Conservation (phyloP, 2,113 vertebrate genomes). For the Chauna torquata region DNA sequence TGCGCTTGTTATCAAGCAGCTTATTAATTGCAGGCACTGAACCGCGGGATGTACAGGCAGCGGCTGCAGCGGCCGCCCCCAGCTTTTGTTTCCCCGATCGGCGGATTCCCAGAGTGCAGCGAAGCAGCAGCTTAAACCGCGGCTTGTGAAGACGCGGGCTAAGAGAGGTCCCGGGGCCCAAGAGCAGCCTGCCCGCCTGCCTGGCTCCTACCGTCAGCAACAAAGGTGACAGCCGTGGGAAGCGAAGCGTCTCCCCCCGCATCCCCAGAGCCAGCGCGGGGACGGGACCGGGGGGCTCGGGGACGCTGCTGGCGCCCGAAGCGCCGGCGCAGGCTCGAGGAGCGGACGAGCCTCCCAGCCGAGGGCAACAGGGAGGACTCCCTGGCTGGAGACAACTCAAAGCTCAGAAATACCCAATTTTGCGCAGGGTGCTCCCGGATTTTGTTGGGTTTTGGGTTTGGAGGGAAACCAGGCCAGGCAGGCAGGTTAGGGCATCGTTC, state of each 20-base stretch:
- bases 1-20: not conserved
- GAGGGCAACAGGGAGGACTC: not conserved
- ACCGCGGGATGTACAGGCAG: fast-evolving
- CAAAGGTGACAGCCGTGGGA: not conserved
- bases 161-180: conserved; percentile 32
- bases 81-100: not conserved
- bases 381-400: fast-evolving
- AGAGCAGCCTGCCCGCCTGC: not conserved
- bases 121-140: conserved; percentile 39
- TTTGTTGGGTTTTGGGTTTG: not conserved
- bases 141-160: conserved; percentile 41
- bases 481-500: not conserved
- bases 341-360: not conserved
- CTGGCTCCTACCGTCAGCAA: not conserved
- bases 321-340: not conserved
- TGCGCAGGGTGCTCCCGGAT: too few relatives aligned
- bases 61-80: fast-evolving
- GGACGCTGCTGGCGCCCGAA: fast-evolving
- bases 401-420: not conserved
- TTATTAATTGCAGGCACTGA: not conserved
- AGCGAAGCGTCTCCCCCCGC: not conserved
- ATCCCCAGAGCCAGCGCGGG: not conserved
- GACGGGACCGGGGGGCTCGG: not conserved
- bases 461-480: not conserved
- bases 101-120: conserved; percentile 30